Conservation (phyloP, 2,888 invertebrate species). For the Philereme transversata region DNA sequence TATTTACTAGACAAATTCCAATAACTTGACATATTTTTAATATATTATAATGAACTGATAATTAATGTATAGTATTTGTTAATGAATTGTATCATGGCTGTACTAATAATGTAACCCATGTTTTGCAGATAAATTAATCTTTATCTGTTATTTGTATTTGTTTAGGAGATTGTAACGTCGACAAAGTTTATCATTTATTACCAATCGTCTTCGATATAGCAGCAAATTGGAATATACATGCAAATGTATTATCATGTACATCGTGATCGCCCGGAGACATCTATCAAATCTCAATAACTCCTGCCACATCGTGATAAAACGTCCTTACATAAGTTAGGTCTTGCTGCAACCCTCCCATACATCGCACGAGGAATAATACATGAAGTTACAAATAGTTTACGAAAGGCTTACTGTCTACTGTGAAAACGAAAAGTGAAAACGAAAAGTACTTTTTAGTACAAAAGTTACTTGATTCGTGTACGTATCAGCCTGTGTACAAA, state of each 20-base stretch:
- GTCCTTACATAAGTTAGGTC: slow-evolving; percentile 28
- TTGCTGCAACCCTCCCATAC: slow-evolving; percentile 26
- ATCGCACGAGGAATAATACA: slow-evolving; percentile 27
- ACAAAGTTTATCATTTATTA: not conserved
- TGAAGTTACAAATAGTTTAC: slow-evolving; percentile 29
- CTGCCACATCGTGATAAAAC: slow-evolving; percentile 17
- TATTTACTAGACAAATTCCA: too few species aligned
- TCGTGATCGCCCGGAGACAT: slow-evolving; percentile 23
- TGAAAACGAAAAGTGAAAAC: not conserved
- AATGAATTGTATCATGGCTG: too few species aligned
- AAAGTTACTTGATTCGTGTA: too few species aligned
- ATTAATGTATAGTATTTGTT: too few species aligned
- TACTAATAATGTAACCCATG: too few species aligned
- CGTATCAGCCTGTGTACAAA: too few species aligned
- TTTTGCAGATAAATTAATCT: too few species aligned
- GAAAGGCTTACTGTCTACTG: not conserved
- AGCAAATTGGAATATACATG: not conserved
- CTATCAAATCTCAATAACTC: slow-evolving; percentile 32
- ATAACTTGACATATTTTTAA: too few species aligned
- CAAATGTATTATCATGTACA: slow-evolving; percentile 11
- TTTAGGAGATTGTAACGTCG: too few species aligned
- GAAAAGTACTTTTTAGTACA: too few species aligned
- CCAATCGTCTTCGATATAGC: not conserved
- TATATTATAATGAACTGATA: too few species aligned
- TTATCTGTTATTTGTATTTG: too few species aligned